Evolutionary conservation across 2,113 vertebrate species (phyloP).

Genomic region (Saguinus midas): DNA sequence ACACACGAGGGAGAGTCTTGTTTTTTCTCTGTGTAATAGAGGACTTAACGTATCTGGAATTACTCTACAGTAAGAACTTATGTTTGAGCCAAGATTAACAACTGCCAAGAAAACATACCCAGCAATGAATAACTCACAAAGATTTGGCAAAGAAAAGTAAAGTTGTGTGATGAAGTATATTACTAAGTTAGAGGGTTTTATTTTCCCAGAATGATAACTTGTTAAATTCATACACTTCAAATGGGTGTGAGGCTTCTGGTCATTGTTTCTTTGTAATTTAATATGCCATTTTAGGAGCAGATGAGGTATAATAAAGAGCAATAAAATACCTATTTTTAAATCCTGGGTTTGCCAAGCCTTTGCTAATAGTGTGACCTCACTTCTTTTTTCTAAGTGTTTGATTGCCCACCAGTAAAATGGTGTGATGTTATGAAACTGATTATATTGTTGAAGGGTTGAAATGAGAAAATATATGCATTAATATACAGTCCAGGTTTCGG

Average conservation of each 20-base stretch:
- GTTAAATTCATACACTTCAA: conserved; percentile 55
- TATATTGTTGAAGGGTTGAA: background rate
- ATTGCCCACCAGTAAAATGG: background rate
- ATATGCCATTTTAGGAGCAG: conserved; percentile 40
- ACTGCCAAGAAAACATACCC: conserved; percentile 69
- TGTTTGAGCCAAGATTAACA: conserved; percentile 55
- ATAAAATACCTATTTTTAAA: conserved; percentile 40
- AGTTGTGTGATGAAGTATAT: conserved; percentile 45
- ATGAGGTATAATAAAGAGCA: conserved; percentile 26
- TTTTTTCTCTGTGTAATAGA: conserved; percentile 50
- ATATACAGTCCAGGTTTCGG: background rate
- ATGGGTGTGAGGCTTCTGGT: conserved; percentile 34
- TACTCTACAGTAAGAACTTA: conserved; percentile 57
- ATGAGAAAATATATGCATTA: background rate
- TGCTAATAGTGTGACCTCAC: background rate
- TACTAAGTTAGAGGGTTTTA: conserved; percentile 55
- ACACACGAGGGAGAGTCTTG: background rate
- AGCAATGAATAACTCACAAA: conserved; percentile 68
- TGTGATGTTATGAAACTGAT: background rate
- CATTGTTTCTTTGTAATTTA: conserved; percentile 70
- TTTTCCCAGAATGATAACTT: conserved; percentile 63
- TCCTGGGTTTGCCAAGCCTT: conserved; percentile 17
- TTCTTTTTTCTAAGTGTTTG: conserved; percentile 1
- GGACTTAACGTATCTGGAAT: conserved; percentile 59
- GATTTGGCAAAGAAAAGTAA: conserved; percentile 57